Conservation (phyloP, 2,113 vertebrate genomes). For the Brachionichthys hirsutus region DNA sequence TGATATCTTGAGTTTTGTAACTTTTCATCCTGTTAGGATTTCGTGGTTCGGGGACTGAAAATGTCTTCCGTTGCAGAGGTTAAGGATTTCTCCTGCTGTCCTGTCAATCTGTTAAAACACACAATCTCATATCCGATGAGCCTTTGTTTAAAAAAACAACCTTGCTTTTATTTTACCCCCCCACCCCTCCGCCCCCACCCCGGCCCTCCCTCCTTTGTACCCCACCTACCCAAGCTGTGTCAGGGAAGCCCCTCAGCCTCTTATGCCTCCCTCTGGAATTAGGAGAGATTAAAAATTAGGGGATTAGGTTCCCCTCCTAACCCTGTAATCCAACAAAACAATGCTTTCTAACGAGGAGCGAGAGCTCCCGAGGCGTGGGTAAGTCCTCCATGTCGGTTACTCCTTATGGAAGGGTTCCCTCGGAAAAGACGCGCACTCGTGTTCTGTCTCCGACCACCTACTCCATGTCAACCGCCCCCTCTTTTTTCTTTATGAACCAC, state of each 20-base stretch:
- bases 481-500: slow-evolving; percentile 45
- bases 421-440: slow-evolving; percentile 60
- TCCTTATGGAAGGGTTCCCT: slow-evolving; percentile 78
- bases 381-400: slow-evolving; percentile 72
- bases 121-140: slow-evolving; percentile 45
- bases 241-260: slow-evolving; percentile 51
- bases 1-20: slow-evolving; percentile 18
- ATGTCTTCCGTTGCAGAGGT: background rate
- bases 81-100: background rate
- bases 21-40: slow-evolving; percentile 13
- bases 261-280: slow-evolving; percentile 70
- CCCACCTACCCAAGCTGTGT: slow-evolving; percentile 71
- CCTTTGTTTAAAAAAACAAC: slow-evolving; percentile 65
- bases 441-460: slow-evolving; percentile 55
- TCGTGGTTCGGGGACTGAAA: background rate
- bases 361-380: slow-evolving; percentile 68
- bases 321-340: slow-evolving; percentile 79
- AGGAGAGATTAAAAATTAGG: slow-evolving; percentile 77
- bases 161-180: slow-evolving; percentile 36
- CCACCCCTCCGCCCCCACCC: slow-evolving; percentile 30
- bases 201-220: slow-evolving; percentile 19
- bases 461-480: slow-evolving; percentile 50
- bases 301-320: slow-evolving; percentile 75
- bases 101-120: slow-evolving; percentile 16
- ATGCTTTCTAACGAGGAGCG: slow-evolving; percentile 68